Evolutionary conservation across 2,113 vertebrate species (phyloP).

Genomic region (Eurystomus gularis): DNA sequence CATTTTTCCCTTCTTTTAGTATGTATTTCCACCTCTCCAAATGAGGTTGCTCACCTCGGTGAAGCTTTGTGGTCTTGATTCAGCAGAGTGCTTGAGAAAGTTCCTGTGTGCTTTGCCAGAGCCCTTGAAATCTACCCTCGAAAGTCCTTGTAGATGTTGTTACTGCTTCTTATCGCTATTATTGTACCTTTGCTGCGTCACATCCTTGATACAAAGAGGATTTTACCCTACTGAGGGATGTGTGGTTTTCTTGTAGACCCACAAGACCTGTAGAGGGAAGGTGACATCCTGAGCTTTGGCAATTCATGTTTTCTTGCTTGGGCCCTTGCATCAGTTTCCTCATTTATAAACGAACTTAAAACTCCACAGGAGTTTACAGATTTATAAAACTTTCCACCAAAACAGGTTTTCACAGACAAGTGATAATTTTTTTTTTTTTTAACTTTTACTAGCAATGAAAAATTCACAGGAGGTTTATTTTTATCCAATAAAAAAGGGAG

Average conservation of each 20-base stretch:
- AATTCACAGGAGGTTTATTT: not conserved
- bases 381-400: not conserved
- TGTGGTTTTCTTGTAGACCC: not conserved
- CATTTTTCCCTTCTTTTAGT: not conserved
- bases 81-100: not conserved
- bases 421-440: not conserved
- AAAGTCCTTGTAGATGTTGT: not conserved
- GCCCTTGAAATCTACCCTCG: not conserved
- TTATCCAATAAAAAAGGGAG: not conserved
- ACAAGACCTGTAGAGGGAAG: not conserved
- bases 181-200: not conserved
- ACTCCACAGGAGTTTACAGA: not conserved
- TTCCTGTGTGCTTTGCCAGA: fast-evolving
- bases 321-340: not conserved
- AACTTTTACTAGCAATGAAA: not conserved
- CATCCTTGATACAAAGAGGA: not conserved
- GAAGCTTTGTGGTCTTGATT: not conserved
- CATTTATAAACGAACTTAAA: not conserved
- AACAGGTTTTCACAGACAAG: not conserved
- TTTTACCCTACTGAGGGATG: not conserved
- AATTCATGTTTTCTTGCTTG: not conserved
- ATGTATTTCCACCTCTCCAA: not conserved
- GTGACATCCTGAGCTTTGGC: not conserved
- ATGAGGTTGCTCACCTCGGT: not conserved
- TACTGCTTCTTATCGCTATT: not conserved